phyloP scores from a whole-genome alignment of 2,113 vertebrate species.

The Microcebus tavaratra region DNA sequence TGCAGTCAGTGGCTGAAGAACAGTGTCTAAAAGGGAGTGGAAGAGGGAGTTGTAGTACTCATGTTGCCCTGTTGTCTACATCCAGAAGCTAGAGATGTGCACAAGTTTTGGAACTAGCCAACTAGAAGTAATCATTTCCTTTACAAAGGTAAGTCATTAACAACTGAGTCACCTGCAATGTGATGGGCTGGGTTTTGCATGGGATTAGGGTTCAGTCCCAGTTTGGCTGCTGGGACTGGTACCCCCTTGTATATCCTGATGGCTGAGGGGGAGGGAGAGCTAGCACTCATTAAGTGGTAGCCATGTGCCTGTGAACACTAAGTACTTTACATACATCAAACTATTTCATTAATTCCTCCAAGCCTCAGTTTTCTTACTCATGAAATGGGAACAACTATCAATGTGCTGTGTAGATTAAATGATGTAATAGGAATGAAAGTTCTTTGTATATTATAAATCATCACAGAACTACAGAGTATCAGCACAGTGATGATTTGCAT shows the following conservation, averaged over 20 bases:
- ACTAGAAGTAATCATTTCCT: not conserved
- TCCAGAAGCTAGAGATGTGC: not conserved
- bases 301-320: not conserved
- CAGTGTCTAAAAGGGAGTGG: not conserved
- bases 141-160: not conserved
- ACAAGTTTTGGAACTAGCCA: not conserved
- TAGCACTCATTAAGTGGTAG: not conserved
- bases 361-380: conserved; percentile 3
- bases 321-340: not conserved
- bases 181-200: not conserved
- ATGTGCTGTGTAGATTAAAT: not conserved
- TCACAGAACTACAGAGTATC: not conserved
- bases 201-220: not conserved
- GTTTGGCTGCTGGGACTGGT: not conserved
- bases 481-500: not conserved
- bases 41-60: fast-evolving
- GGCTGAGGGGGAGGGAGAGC: not conserved
- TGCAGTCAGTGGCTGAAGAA: not conserved
- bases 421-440: not conserved
- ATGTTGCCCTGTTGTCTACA: fast-evolving
- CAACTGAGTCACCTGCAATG: not conserved
- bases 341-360: not conserved
- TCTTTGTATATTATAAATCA: not conserved
- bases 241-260: not conserved
- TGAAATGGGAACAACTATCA: not conserved